phyloP scores from a whole-genome alignment of 1,140 invertebrate species.

The Brachystomella parvula region DNA sequence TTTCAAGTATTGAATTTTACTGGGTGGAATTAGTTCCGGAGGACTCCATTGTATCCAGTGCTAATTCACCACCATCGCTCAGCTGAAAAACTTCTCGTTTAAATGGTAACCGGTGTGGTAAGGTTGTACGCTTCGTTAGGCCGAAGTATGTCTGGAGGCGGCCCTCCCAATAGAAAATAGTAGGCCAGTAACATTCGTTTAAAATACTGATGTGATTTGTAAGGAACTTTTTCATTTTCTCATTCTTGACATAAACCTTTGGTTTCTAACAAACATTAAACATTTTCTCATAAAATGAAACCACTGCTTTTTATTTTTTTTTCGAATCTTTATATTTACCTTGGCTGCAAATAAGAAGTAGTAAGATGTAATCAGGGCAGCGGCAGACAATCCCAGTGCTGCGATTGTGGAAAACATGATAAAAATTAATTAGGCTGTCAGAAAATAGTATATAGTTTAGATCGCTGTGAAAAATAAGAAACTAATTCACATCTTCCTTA shows the following conservation, averaged over 20 bases:
- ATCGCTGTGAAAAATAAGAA: not conserved
- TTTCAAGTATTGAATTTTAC: not conserved
- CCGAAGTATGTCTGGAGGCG: slow-evolving; percentile 69
- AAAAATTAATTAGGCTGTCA: not conserved
- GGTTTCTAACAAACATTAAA: slow-evolving; percentile 15
- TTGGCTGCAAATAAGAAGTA: slow-evolving; percentile 19
- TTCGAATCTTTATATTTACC: not conserved
- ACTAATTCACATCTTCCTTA: not conserved
- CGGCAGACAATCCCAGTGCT: no score
- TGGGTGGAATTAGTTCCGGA: not conserved
- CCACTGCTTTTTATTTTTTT: not conserved
- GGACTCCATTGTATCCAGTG: slow-evolving; percentile 61
- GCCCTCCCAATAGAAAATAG: slow-evolving; percentile 76
- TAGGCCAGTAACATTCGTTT: slow-evolving; percentile 70
- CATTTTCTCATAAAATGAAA: not conserved
- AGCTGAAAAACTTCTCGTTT: slow-evolving; percentile 63
- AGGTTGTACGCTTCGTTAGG: slow-evolving; percentile 52
- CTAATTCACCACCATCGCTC: slow-evolving; percentile 74
- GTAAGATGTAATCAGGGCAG: slow-evolving; percentile 7
- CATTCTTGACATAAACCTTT: slow-evolving; percentile 19
- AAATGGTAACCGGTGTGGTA: slow-evolving; percentile 17
- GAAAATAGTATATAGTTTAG: not conserved
- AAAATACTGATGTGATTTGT: slow-evolving; percentile 52
- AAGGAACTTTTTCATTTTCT: slow-evolving; percentile 16
- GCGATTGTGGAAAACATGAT: slow-evolving; percentile 10